A percentile compares a stretch with the other conserved stretches of the same genome.
Conservation (phyloP, 2,888 invertebrate species). For the Macaria notata region DNA sequence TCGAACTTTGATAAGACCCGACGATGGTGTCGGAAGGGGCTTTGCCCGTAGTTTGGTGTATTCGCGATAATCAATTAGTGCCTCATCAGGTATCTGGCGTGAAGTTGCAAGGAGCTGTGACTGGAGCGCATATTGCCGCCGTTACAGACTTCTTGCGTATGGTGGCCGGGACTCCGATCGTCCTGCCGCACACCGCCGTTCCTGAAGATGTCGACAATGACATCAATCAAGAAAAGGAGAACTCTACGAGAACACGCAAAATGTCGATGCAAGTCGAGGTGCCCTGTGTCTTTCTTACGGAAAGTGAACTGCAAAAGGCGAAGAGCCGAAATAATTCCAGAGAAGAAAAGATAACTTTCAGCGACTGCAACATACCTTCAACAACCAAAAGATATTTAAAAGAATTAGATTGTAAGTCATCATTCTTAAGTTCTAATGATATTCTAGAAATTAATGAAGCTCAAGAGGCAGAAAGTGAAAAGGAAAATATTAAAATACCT, state of each 20-base stretch:
- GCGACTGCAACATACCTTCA: constrained; percentile 57
- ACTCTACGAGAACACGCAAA: constrained; percentile 67
- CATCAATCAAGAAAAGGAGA: constrained; percentile 71
- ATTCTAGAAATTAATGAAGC: constrained; percentile 56
- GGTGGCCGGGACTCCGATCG: constrained; percentile 84
- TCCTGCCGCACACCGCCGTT: constrained; percentile 76
- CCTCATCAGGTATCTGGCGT: constrained; percentile 86
- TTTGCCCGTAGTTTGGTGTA: constrained; percentile 85
- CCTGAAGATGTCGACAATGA: constrained; percentile 70
- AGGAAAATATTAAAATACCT: constrained; percentile 51
- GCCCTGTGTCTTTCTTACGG: constrained; percentile 78
- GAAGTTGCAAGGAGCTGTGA: constrained; percentile 84
- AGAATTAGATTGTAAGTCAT: constrained; percentile 60
- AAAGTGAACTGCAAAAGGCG: constrained; percentile 73
- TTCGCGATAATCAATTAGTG: constrained; percentile 86
- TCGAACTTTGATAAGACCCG: constrained; percentile 46
- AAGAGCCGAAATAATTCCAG: constrained; percentile 72
- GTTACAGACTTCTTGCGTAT: constrained; percentile 85
- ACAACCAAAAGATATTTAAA: constrained; percentile 55
- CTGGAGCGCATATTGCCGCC: constrained; percentile 85
- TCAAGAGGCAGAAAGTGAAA: constrained; percentile 47
- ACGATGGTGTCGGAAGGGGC: constrained; percentile 85
- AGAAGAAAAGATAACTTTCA: constrained; percentile 71
- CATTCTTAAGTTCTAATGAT: constrained; percentile 57
- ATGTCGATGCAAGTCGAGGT: constrained; percentile 81